Percentiles rank a stretch among this genome's conserved stretches.
Evolutionary conservation across 2,888 invertebrate species (phyloP).

Genomic region (Volucella inflata): DNA sequence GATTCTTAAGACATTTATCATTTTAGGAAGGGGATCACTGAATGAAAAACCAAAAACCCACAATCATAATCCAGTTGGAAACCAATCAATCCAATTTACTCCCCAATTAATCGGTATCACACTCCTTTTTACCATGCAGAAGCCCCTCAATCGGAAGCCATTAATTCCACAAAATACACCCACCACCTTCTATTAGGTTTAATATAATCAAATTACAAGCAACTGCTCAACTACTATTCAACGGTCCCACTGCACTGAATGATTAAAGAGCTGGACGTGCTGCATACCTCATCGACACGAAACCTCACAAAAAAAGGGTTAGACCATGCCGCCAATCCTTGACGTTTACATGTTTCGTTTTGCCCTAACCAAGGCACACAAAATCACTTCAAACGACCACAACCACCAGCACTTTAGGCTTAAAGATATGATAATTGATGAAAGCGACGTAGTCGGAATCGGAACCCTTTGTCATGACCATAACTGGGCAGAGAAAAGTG

Average conservation of each 20-base stretch:
- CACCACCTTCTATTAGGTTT: conserved; percentile 49
- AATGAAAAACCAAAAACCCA: neutral
- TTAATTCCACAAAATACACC: conserved; percentile 50
- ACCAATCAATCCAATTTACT: neutral
- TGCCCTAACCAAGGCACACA: conserved; percentile 55
- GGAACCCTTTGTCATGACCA: conserved; percentile 70
- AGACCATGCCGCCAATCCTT: conserved; percentile 65
- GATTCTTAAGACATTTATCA: too few relatives aligned
- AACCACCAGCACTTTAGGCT: conserved; percentile 10
- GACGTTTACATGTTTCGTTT: conserved; percentile 72
- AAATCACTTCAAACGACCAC: conserved; percentile 59
- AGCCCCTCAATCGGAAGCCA: conserved; percentile 65
- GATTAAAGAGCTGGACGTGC: conserved; percentile 66
- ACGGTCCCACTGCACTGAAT: conserved; percentile 19
- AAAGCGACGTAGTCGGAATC: conserved; percentile 57
- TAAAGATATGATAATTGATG: conserved; percentile 63
- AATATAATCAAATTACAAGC: conserved; percentile 72
- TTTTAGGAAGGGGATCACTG: neutral
- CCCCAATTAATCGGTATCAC: conserved; percentile 29
- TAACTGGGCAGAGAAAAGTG: conserved; percentile 59
- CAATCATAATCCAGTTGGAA: neutral
- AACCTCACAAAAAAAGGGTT: conserved; percentile 46
- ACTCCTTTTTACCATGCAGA: conserved; percentile 29
- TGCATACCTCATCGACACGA: conserved; percentile 39
- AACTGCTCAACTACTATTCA: conserved; percentile 49